phyloP scores from a whole-genome alignment of 2,797 vertebrate species.

The Tenualosa ilisha region DNA sequence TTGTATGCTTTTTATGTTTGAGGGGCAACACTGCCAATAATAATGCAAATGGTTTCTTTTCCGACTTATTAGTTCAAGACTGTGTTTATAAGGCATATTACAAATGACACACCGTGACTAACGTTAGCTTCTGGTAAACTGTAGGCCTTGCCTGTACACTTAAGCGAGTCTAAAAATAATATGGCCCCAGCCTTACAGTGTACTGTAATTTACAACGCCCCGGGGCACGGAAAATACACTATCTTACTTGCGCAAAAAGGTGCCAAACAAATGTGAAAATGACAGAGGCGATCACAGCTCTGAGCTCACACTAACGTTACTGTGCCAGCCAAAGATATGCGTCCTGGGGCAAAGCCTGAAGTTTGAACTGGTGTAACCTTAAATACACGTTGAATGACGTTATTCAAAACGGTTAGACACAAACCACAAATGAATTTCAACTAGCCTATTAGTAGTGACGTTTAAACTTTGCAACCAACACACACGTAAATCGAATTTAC shows the following conservation, averaged over 20 bases:
- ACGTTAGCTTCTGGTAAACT: slow-evolving; percentile 1
- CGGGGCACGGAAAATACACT: slow-evolving; percentile 27
- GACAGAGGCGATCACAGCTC: not conserved
- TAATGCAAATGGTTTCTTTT: not conserved
- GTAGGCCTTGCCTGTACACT: slow-evolving; percentile 3
- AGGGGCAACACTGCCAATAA: not conserved
- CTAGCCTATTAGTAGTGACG: not conserved
- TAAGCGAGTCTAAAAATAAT: slow-evolving; percentile 41
- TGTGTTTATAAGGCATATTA: not conserved
- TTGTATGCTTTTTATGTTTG: not conserved
- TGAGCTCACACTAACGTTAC: not conserved
- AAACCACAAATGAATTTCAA: not conserved
- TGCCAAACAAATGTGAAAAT: slow-evolving; percentile 27
- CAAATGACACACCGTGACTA: not conserved
- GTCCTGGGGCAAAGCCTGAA: not conserved
- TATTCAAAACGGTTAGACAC: slow-evolving; percentile 12
- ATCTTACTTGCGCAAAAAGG: not conserved
- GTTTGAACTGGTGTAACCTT: slow-evolving; percentile 21
- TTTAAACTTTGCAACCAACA: not conserved
- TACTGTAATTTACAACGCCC: slow-evolving; percentile 34
- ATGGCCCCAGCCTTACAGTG: slow-evolving; percentile 9
- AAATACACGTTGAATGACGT: slow-evolving; percentile 23
- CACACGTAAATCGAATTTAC: not conserved
- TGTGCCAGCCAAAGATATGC: not conserved
- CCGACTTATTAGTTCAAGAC: not conserved